These are phyloP conservation scores for Hafferia zeledoni DNA, from an alignment of 2,797 vertebrate genomes.

Conservation along the genomic window DNA sequence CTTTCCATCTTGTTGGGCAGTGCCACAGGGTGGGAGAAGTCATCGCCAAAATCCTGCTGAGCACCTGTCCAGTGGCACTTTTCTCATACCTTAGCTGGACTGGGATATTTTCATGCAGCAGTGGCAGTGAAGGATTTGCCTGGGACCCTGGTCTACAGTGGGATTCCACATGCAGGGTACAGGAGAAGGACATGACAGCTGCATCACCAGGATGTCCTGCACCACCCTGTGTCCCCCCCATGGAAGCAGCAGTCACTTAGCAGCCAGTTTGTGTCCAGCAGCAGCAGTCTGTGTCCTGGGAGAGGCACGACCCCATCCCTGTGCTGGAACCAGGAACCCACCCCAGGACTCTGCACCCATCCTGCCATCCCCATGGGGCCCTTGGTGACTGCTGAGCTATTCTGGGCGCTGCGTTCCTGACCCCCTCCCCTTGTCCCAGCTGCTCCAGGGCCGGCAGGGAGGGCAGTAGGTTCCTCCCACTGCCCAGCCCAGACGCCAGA, in stretches of 20 bases:
- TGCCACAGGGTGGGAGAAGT: background rate
- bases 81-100: background rate
- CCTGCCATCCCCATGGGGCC: background rate
- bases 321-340: background rate
- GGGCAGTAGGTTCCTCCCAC: slow-evolving; percentile 6
- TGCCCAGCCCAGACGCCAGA: background rate
- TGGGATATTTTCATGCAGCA: background rate
- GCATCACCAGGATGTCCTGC: background rate
- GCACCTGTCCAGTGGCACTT: background rate
- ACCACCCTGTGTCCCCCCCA: background rate
- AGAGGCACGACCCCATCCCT: background rate
- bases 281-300: accelerated
- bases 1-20: background rate
- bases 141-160: accelerated
- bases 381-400: background rate
- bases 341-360: background rate
- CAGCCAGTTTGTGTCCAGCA: no score
- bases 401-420: background rate
- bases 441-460: background rate
- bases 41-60: accelerated
- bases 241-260: background rate
- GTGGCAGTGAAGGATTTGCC: background rate
- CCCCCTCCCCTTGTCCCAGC: background rate
- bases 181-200: background rate
- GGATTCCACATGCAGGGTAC: background rate